phyloP scores from a whole-genome alignment of 2,797 vertebrate species.

The Enteromius paludinosus region DNA sequence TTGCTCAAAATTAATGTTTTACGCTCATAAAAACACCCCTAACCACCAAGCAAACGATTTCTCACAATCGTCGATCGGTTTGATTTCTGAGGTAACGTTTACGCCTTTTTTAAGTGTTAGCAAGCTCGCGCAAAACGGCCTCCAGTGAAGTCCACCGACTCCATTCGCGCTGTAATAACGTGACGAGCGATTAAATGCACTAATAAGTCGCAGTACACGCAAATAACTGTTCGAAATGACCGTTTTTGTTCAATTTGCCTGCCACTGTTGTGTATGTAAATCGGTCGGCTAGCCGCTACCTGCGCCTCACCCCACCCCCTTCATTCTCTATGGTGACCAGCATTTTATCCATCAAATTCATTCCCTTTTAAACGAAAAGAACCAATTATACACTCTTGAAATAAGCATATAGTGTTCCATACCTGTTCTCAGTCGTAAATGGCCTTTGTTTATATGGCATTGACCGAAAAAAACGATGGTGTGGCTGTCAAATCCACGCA shows the following conservation, averaged over 20 bases:
- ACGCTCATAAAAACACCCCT: neutral
- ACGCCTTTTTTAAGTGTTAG: neutral
- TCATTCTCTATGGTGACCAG: slow-evolving; percentile 17
- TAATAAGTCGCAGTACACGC: fast-evolving
- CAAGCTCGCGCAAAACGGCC: slow-evolving; percentile 28
- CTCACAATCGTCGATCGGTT: neutral
- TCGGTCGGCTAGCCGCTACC: slow-evolving; percentile 46
- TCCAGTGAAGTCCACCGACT: neutral
- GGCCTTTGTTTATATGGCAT: slow-evolving; percentile 80
- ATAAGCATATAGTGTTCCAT: slow-evolving; percentile 51
- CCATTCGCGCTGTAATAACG: neutral
- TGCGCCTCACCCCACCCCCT: slow-evolving; percentile 53
- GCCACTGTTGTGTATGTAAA: slow-evolving; percentile 55
- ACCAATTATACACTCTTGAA: neutral
- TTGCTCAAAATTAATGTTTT: neutral
- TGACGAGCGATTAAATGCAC: neutral
- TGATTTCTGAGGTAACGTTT: neutral
- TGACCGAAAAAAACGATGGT: slow-evolving; percentile 77
- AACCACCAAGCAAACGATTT: neutral
- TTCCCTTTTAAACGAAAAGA: neutral
- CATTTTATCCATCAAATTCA: slow-evolving; percentile 11
- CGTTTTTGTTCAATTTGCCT: slow-evolving; percentile 19
- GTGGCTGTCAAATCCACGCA: slow-evolving; percentile 78
- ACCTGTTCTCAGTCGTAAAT: slow-evolving; percentile 76
- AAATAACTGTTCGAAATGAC: neutral